A percentile compares a stretch with the other conserved stretches of the same genome.
phyloP scores from a whole-genome alignment of 1,140 invertebrate species.

The Drosophila takahashii region DNA sequence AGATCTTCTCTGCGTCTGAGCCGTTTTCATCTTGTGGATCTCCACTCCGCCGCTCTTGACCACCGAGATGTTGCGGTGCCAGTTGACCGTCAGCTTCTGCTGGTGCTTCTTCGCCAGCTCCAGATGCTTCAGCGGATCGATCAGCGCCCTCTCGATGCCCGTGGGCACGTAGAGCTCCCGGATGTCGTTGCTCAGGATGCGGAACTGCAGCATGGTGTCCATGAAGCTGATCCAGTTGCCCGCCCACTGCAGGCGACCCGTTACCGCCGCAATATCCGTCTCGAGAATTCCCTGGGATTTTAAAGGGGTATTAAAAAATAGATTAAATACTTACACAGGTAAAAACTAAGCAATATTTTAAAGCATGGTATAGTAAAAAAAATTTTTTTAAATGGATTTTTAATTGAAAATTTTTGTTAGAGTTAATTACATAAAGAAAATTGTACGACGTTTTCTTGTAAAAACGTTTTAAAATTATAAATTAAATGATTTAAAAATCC shows the following conservation, averaged over 20 bases:
- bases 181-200: slow-evolving; percentile 90
- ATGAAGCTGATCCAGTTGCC: slow-evolving; percentile 97
- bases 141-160: slow-evolving; percentile 91
- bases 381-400: background rate
- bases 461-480: too few species aligned
- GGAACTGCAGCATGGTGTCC: slow-evolving; percentile 97
- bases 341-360: background rate
- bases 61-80: slow-evolving; percentile 90
- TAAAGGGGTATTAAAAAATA: background rate
- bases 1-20: slow-evolving; percentile 92
- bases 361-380: too few species aligned
- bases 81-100: slow-evolving; percentile 87
- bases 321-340: background rate
- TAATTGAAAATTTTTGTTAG: background rate
- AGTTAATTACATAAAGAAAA: too few species aligned
- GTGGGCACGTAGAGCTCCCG: slow-evolving; percentile 94
- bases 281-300: slow-evolving; percentile 88
- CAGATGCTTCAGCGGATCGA: slow-evolving; percentile 91
- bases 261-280: slow-evolving; percentile 88
- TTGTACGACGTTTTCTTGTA: too few species aligned
- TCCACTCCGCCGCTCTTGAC: slow-evolving; percentile 95
- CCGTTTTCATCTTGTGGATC: slow-evolving; percentile 95
- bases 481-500: too few species aligned
- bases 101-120: slow-evolving; percentile 85
- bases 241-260: slow-evolving; percentile 91